phyloP scores from a whole-genome alignment of 2,797 vertebrate species.

The Acomys russatus region DNA sequence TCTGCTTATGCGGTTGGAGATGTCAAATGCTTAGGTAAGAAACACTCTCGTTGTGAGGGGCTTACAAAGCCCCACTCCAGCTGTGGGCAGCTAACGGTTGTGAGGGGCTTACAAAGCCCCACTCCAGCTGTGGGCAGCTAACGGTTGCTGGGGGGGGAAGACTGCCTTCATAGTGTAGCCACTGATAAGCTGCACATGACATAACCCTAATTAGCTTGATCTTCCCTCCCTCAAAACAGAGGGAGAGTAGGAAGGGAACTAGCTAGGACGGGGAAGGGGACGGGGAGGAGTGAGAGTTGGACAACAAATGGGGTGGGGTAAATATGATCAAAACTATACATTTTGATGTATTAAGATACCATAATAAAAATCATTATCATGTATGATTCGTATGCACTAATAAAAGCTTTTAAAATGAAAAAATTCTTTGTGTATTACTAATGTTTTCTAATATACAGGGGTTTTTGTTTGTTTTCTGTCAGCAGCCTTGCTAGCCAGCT shows the following conservation, averaged over 20 bases:
- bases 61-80: background rate
- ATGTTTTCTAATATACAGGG: background rate
- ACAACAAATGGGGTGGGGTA: background rate
- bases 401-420: background rate
- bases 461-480: background rate
- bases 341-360: background rate
- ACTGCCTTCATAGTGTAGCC: background rate
- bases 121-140: background rate
- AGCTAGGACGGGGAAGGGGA: background rate
- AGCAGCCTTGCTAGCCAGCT: background rate
- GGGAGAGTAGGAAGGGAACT: background rate
- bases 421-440: constrained; percentile 18
- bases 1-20: constrained; percentile 96
- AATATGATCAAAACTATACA: background rate
- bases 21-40: constrained; percentile 98
- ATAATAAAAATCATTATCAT: background rate
- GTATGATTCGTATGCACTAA: background rate
- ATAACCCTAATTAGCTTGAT: background rate
- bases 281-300: background rate
- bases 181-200: background rate
- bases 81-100: background rate
- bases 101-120: background rate
- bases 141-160: background rate
- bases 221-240: background rate
- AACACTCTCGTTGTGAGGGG: background rate